These are phyloP conservation scores for Laspeyria flexula DNA, from an alignment of 2,888 invertebrate species.

Conservation along the genomic window DNA sequence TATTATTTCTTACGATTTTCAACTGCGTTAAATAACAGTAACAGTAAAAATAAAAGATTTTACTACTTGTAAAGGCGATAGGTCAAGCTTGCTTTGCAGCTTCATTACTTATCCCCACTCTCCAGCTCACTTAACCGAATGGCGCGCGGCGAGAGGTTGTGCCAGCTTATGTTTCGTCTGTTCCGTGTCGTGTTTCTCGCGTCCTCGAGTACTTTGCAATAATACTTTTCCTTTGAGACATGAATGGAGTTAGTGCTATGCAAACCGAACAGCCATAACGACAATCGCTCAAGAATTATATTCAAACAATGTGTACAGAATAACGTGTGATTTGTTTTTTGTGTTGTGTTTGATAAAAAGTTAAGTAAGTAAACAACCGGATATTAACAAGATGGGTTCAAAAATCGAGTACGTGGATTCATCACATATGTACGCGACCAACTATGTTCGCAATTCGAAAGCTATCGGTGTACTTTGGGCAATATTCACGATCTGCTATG, in stretches of 20 bases:
- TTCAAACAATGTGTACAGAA: constrained; percentile 58
- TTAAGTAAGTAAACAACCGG: constrained; percentile 63
- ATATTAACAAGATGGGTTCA: constrained; percentile 90
- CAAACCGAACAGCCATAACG: constrained; percentile 42
- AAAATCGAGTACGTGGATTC: constrained; percentile 97
- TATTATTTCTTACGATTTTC: not conserved
- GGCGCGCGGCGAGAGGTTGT: constrained; percentile 77
- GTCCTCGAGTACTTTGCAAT: constrained; percentile 65
- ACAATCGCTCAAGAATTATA: constrained; percentile 26
- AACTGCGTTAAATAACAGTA: constrained; percentile 13
- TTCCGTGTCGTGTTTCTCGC: constrained; percentile 71
- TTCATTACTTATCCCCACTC: constrained; percentile 77
- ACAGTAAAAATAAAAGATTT: constrained; percentile 28
- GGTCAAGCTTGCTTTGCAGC: constrained; percentile 69
- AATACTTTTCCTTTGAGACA: constrained; percentile 63
- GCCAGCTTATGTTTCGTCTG: constrained; percentile 58
- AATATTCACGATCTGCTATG: constrained; percentile 98
- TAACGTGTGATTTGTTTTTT: constrained; percentile 48
- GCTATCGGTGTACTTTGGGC: constrained; percentile 99
- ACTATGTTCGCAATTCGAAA: constrained; percentile 96
- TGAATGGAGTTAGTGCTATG: constrained; percentile 60
- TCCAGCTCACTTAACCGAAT: constrained; percentile 64
- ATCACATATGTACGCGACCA: constrained; percentile 95
- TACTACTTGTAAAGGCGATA: constrained; percentile 51
- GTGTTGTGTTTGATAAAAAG: constrained; percentile 51